Conservation (phyloP, 2,888 invertebrate genomes). For the Xylocampa areola region DNA sequence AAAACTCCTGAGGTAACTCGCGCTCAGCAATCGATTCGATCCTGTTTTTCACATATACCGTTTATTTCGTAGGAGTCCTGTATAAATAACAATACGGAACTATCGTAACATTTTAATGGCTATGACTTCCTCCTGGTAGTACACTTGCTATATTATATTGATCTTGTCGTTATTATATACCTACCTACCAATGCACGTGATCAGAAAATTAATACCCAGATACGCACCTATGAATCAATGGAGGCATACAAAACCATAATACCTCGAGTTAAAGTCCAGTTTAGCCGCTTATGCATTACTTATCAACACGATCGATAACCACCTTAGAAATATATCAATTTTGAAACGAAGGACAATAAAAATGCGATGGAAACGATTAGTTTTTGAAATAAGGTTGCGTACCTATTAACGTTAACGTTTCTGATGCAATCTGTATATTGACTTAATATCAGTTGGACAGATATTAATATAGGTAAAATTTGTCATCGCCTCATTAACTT, state of each 20-base stretch:
- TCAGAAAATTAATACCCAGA: conserved; percentile 60
- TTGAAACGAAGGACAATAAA: no score
- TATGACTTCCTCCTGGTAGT: conserved; percentile 61
- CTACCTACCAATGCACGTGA: no score
- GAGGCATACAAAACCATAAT: conserved; percentile 36
- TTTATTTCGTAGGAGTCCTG: conserved; percentile 18
- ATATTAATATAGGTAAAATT: no score
- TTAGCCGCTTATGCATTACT: conserved; percentile 10
- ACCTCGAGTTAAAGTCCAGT: conserved; percentile 24
- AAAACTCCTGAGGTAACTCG: no score
- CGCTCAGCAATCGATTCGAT: no score
- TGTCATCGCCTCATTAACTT: no score
- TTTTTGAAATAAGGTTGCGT: no score
- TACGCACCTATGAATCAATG: conserved; percentile 26
- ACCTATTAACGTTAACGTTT: no score
- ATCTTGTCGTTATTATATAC: conserved; percentile 63
- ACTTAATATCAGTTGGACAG: no score
- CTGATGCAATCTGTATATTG: no score
- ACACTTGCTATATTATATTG: conserved; percentile 55
- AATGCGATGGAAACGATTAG: no score
- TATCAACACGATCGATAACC: neutral
- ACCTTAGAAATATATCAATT: neutral
- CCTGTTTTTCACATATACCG: conserved; percentile 10
- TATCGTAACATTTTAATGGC: conserved; percentile 65
- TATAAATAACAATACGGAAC: conserved; percentile 53